Evolutionary conservation across 1,140 invertebrate genomes (phyloP).

Genomic region (Diachasma alloeum): DNA sequence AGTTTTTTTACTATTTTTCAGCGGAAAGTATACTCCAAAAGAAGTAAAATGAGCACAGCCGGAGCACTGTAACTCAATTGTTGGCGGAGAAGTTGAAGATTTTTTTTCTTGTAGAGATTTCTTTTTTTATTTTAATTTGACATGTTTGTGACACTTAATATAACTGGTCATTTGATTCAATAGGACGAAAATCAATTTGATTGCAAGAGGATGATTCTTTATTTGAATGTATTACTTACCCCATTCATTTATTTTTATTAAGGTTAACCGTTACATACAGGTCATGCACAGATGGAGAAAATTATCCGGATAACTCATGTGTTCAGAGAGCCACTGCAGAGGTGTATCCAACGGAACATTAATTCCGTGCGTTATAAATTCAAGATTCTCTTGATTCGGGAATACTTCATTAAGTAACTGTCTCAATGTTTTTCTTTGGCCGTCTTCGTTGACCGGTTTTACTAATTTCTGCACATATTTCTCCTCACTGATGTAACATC

Average conservation of each 20-base stretch:
- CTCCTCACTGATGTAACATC: slow-evolving; percentile 84
- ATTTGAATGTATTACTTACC: too few relatives aligned
- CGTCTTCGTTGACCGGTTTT: slow-evolving; percentile 77
- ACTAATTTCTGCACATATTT: slow-evolving; percentile 80
- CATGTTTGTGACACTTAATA: too few relatives aligned
- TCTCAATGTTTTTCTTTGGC: slow-evolving; percentile 76
- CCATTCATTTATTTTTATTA: background rate
- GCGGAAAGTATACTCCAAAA: too few relatives aligned
- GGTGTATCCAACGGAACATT: slow-evolving; percentile 88
- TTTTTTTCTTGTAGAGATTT: too few relatives aligned
- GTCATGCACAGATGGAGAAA: slow-evolving; percentile 87
- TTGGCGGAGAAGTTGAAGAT: too few relatives aligned
- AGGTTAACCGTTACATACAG: slow-evolving; percentile 45
- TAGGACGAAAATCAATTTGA: too few relatives aligned
- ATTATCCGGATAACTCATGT: slow-evolving; percentile 98
- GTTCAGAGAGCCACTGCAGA: slow-evolving; percentile 96
- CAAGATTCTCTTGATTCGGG: slow-evolving; percentile 71
- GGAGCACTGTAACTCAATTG: too few relatives aligned
- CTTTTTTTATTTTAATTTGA: too few relatives aligned
- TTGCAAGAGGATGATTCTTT: too few relatives aligned
- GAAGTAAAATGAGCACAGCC: too few relatives aligned
- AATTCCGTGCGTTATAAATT: slow-evolving; percentile 90
- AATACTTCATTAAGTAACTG: slow-evolving; percentile 78
- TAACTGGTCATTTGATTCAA: too few relatives aligned
- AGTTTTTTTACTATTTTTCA: too few relatives aligned